Percentiles rank a stretch among this genome's conserved stretches.
phyloP scores from a whole-genome alignment of 2,113 vertebrate species.

The Todiramphus chloris region DNA sequence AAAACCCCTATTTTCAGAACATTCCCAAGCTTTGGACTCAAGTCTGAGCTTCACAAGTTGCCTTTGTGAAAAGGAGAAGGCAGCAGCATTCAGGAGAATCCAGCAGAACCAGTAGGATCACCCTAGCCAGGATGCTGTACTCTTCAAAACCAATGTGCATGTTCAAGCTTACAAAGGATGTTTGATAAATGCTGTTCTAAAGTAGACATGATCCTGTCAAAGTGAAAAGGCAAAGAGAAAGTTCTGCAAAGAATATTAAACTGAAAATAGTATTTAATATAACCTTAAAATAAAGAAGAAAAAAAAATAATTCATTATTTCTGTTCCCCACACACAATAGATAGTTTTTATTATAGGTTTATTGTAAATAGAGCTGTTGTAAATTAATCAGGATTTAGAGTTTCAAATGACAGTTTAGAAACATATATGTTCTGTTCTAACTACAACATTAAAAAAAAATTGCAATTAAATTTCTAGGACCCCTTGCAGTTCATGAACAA shows the following conservation, averaged over 20 bases:
- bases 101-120: slow-evolving; percentile 34
- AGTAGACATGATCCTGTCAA: not conserved
- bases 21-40: not conserved
- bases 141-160: accelerated
- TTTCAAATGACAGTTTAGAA: not conserved
- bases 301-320: not conserved
- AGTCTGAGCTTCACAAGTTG: not conserved
- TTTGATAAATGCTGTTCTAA: not conserved
- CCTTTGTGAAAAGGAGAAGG: not conserved
- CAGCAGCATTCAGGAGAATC: not conserved
- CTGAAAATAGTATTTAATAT: not conserved
- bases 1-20: not conserved
- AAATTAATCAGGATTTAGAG: not conserved
- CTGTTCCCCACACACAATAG: not conserved
- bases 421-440: not conserved
- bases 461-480: not conserved
- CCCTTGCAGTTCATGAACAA: not conserved
- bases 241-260: not conserved
- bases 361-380: not conserved
- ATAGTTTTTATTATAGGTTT: not conserved
- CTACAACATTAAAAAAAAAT: accelerated
- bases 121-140: not conserved
- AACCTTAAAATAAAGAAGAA: not conserved
- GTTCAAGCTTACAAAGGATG: not conserved
- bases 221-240: not conserved